Evolutionary conservation across 2,113 vertebrate genomes (phyloP).

Genomic region (Mesoclemmys tuberculata): DNA sequence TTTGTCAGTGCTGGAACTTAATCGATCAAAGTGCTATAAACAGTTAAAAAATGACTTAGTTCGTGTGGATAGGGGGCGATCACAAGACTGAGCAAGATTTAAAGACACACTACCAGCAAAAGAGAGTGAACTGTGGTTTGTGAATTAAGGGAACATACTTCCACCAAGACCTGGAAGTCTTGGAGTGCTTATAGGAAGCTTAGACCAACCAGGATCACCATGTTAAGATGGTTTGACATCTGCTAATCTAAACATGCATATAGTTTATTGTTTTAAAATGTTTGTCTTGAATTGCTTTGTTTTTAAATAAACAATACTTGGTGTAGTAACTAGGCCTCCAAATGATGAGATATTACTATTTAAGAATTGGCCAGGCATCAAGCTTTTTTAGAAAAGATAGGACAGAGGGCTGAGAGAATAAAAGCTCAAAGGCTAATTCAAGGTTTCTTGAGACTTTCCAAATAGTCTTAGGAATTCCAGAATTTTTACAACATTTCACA

Average conservation of each 20-base stretch:
- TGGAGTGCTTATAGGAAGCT: neutral
- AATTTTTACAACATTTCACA: too few relatives aligned
- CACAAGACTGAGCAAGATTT: neutral
- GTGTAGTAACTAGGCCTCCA: neutral
- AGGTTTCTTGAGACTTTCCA: too few relatives aligned
- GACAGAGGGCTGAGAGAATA: neutral
- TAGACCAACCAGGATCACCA: neutral
- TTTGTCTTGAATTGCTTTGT: neutral
- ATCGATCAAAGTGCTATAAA: neutral
- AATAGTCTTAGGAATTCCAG: too few relatives aligned
- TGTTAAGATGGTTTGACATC: neutral
- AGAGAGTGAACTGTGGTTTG: neutral
- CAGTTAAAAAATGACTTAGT: neutral
- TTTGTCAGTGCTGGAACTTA: neutral
- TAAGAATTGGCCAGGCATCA: neutral
- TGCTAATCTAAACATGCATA: neutral
- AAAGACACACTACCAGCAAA: neutral
- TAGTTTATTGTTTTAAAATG: neutral
- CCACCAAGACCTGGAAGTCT: neutral
- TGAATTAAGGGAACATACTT: neutral
- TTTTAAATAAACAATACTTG: neutral
- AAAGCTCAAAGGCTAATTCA: too few relatives aligned
- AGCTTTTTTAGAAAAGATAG: neutral
- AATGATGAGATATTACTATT: too few relatives aligned
- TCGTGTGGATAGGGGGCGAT: neutral